Evolutionary conservation across 2,797 vertebrate species (phyloP).

Genomic region (Echeneis naucrates): DNA sequence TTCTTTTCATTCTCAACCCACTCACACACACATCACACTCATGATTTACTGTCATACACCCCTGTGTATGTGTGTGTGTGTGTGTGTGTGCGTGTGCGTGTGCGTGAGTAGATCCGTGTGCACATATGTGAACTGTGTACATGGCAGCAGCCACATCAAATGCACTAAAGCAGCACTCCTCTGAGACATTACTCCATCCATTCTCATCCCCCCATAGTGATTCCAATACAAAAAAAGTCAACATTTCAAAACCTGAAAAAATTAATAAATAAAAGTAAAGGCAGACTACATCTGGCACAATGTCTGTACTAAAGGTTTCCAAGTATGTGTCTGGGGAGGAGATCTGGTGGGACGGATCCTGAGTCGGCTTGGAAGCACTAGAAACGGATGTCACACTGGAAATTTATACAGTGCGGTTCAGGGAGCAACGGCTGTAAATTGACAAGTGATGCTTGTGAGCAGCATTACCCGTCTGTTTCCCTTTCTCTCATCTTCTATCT

Average conservation of each 20-base stretch:
- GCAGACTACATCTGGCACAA: slow-evolving; percentile 77
- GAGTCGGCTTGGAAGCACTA: slow-evolving; percentile 82
- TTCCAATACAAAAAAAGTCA: slow-evolving; percentile 66
- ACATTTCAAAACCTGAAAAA: slow-evolving; percentile 73
- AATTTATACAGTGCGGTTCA: slow-evolving; percentile 83
- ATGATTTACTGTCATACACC: slow-evolving; percentile 68
- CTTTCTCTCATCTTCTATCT: slow-evolving; percentile 79
- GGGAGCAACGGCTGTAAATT: slow-evolving; percentile 82
- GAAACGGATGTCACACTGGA: slow-evolving; percentile 82
- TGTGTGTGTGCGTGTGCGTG: slow-evolving; percentile 29
- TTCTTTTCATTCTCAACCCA: slow-evolving; percentile 58
- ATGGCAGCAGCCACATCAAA: slow-evolving; percentile 77
- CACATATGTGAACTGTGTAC: slow-evolving; percentile 60
- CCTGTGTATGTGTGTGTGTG: slow-evolving; percentile 21
- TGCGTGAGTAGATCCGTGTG: slow-evolving; percentile 34
- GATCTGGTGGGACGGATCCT: slow-evolving; percentile 75
- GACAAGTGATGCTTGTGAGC: slow-evolving; percentile 81
- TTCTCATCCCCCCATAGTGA: slow-evolving; percentile 59
- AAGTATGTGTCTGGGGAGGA: slow-evolving; percentile 80
- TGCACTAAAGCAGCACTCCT: slow-evolving; percentile 59
- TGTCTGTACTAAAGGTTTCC: slow-evolving; percentile 77
- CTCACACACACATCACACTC: slow-evolving; percentile 51
- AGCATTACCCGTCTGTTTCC: slow-evolving; percentile 77
- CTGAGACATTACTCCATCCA: slow-evolving; percentile 69
- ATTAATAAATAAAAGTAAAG: slow-evolving; percentile 74